Base-by-base conservation (phyloP, 1,140 invertebrate genomes). In the Lucilia sericata region DNA sequence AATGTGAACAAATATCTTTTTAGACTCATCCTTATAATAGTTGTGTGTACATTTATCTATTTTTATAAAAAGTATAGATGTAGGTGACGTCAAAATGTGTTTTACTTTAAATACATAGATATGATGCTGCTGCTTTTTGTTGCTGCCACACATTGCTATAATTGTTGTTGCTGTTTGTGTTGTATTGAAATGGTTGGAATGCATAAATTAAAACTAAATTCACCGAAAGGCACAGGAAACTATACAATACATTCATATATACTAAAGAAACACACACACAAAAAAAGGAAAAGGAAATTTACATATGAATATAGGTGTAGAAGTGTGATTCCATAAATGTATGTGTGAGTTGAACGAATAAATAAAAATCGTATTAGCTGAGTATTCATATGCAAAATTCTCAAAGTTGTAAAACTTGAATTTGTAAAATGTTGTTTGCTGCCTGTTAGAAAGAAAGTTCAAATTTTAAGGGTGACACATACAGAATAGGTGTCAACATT, bases 121-220 rank as follows among this genome's bases (percentile, higher is more conserved):
- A 60, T 3, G 25, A 14, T 60, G 55, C n/a, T 60, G 55, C 55
- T 7, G 14, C 25, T 30, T 30, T 60, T 17, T 17, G 5, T 4
- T 60, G 55, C 51, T 60, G 14, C 55, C n/a, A 19, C 17, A 55
- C 17, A 14, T 49, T 17, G 51, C 12, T 14, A n/a, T 55, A 55
- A 55, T 55, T 55, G 51, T 55, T 55, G 13, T 17, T 55, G 51
- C 42, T 42, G 42, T 36, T 36, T 51, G 60, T 70, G n/a, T 70
- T 10, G 65, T 70, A 60, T 70, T 70, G 65, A 70, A 21, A 70
- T 70, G 19, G n/a, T 19, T 70, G 65, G n/a, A 70, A 70, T 70
- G 65, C 65, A 70, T 70, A 70, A 70, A 70, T 70, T 70, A 21
- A 70, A 70, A 21, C n/a, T 10, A 25, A 70, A 70, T 70, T 70